These are phyloP conservation scores for Leptoclinus maculatus DNA, from an alignment of 2,797 vertebrate genomes.

Conservation along the genomic window DNA sequence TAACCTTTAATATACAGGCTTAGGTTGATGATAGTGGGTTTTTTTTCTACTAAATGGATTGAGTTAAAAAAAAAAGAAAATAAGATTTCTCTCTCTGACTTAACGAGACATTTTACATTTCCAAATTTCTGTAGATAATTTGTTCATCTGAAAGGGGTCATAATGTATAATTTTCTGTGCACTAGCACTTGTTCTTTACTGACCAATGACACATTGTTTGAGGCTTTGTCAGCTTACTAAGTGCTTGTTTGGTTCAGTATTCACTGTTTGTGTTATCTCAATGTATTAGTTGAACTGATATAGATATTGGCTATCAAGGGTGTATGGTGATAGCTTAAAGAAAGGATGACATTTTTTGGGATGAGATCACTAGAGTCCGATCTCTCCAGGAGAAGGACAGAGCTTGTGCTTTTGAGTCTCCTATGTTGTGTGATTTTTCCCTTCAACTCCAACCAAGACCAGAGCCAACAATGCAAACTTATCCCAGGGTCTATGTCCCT, in stretches of 20 bases:
- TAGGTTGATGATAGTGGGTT: not conserved
- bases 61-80: not conserved
- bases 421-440: conserved; percentile 49
- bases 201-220: not conserved
- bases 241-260: not conserved
- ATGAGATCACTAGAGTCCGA: not conserved
- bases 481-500: conserved; percentile 66
- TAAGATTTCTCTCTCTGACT: not conserved
- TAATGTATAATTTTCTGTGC: not conserved
- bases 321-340: not conserved
- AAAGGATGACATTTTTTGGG: conserved; percentile 34
- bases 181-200: not conserved
- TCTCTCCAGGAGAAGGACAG: not conserved
- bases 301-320: not conserved
- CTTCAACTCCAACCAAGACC: conserved; percentile 48
- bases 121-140: not conserved
- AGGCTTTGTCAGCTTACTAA: not conserved
- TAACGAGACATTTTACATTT: not conserved
- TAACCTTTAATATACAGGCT: not conserved
- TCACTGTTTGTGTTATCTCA: not conserved
- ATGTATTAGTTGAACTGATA: not conserved
- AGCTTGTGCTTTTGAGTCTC: conserved; percentile 42
- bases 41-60: not conserved
- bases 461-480: conserved; percentile 63
- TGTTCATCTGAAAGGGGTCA: not conserved